Percentiles rank a stretch among this genome's conserved stretches.
Evolutionary conservation across 1,140 invertebrate species (phyloP).

Genomic region (Mylabris phalerata): DNA sequence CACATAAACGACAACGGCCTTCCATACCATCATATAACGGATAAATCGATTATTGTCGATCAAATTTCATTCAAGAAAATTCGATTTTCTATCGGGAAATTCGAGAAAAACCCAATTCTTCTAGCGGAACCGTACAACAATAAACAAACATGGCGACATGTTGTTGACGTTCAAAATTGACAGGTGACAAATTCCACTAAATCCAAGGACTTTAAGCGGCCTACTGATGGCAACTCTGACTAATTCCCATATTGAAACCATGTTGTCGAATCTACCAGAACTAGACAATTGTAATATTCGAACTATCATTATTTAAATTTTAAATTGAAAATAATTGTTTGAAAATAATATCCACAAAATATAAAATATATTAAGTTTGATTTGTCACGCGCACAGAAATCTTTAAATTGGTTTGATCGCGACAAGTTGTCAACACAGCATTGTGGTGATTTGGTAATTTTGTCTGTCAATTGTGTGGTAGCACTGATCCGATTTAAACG

Average conservation of each 20-base stretch:
- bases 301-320: too few species aligned
- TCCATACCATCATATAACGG: constrained; percentile 23
- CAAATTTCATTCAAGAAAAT: too few species aligned
- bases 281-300: too few species aligned
- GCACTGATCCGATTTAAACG: too few species aligned
- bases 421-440: neutral
- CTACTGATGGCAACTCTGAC: neutral
- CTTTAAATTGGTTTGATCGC: neutral
- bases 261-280: neutral
- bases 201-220: neutral
- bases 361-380: too few species aligned
- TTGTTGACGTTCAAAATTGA: neutral
- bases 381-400: too few species aligned
- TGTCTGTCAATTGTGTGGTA: too few species aligned
- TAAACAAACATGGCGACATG: constrained; percentile 11
- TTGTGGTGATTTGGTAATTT: neutral
- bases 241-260: neutral
- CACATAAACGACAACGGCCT: constrained; percentile 47
- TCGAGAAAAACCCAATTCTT: too few species aligned
- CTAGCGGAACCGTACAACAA: neutral
- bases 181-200: neutral
- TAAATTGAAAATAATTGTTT: too few species aligned
- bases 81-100: too few species aligned
- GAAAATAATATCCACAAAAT: too few species aligned
- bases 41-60: too few species aligned